phyloP scores from a whole-genome alignment of 2,888 invertebrate species.

The Spialia ferax region DNA sequence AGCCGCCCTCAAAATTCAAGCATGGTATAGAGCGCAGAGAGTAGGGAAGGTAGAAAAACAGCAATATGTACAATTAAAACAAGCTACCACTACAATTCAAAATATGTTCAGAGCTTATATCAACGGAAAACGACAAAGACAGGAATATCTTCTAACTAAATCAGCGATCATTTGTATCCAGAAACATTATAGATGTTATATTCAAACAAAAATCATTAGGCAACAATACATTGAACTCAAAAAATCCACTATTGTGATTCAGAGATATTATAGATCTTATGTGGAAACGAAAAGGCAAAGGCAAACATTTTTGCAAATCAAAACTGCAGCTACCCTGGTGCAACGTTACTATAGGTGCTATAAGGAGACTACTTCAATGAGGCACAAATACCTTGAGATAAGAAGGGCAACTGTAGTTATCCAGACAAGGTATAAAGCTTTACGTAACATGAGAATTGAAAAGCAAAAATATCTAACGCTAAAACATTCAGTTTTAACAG shows the following conservation, averaged over 20 bases:
- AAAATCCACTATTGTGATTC: conserved; percentile 58
- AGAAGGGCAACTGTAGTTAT: conserved; percentile 67
- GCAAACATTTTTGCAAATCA: conserved; percentile 53
- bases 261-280: conserved; percentile 61
- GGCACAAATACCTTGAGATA: conserved; percentile 65
- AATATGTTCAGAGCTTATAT: conserved; percentile 66
- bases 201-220: conserved; percentile 61
- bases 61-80: conserved; percentile 58
- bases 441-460: conserved; percentile 63
- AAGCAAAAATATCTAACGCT: conserved; percentile 62
- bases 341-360: conserved; percentile 61
- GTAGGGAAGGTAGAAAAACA: conserved; percentile 56
- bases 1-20: conserved; percentile 73
- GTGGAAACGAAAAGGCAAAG: conserved; percentile 57
- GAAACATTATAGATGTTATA: conserved; percentile 64
- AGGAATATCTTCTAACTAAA: conserved; percentile 64
- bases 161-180: conserved; percentile 68
- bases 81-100: conserved; percentile 77
- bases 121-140: conserved; percentile 61
- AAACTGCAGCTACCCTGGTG: conserved; percentile 54
- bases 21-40: conserved; percentile 70
- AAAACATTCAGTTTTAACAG: conserved; percentile 54
- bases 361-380: conserved; percentile 55
- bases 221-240: conserved; percentile 57
- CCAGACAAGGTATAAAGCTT: conserved; percentile 71